These are phyloP conservation scores for Ovis canadensis DNA, from an alignment of 2,113 vertebrate species.

Conservation along the genomic window DNA sequence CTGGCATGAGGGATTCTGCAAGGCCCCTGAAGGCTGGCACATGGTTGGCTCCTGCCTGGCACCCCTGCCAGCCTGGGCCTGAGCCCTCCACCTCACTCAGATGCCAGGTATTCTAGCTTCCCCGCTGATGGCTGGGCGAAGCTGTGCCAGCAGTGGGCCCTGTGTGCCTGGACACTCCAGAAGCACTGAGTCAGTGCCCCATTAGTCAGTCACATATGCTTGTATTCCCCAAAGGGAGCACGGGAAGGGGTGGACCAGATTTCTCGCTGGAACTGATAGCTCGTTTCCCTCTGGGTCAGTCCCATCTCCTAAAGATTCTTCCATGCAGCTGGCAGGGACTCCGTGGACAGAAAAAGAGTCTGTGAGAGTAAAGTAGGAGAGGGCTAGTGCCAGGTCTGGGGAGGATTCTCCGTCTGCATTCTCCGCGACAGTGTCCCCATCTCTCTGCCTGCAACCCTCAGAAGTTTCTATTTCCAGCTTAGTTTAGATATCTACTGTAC, in stretches of 20 bases:
- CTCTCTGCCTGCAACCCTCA: background rate
- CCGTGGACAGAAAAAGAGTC: background rate
- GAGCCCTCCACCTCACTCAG: background rate
- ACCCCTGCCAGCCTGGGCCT: background rate
- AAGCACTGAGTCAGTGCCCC: constrained; percentile 12
- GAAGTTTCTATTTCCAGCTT: background rate
- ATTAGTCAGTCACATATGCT: background rate
- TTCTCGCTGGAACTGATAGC: constrained; percentile 30
- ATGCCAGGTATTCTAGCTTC: background rate
- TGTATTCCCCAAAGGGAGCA: background rate
- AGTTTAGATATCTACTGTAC: background rate
- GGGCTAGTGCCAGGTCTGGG: background rate
- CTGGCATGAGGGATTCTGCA: background rate
- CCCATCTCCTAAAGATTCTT: background rate
- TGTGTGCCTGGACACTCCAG: background rate
- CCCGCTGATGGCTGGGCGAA: background rate
- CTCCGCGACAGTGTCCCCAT: background rate
- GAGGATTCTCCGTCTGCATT: background rate
- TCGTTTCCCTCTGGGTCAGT: constrained; percentile 23
- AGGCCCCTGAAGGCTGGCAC: background rate
- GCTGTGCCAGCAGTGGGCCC: background rate
- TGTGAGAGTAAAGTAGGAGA: background rate
- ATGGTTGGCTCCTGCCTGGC: background rate
- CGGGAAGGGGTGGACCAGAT: background rate
- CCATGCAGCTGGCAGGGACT: background rate